Conservation (phyloP, 1,140 invertebrate species). For the Monochamus saltuarius region DNA sequence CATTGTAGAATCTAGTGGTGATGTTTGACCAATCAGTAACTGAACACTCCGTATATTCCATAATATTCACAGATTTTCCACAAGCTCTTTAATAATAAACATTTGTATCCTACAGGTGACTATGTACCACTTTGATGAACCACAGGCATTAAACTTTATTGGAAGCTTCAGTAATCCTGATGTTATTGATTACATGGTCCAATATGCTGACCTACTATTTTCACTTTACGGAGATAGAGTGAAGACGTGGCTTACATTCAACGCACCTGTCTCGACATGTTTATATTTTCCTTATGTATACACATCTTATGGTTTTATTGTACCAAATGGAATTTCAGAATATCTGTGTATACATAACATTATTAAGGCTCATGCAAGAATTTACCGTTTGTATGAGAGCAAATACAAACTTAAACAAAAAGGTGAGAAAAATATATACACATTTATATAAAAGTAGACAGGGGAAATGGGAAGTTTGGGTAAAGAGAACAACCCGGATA, state of each 20-base stretch:
- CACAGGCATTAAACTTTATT: slow-evolving; percentile 41
- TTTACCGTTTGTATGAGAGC: slow-evolving; percentile 50
- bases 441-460: too few relatives aligned
- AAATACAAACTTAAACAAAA: slow-evolving; percentile 27
- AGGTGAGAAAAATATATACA: slow-evolving; percentile 12
- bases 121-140: slow-evolving; percentile 44
- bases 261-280: neutral
- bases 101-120: slow-evolving; percentile 53
- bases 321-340: slow-evolving; percentile 3
- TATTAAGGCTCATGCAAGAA: slow-evolving; percentile 49
- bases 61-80: too few relatives aligned
- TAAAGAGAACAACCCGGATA: too few relatives aligned
- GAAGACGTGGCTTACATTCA: slow-evolving; percentile 30
- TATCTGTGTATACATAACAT: slow-evolving; percentile 4
- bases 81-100: too few relatives aligned
- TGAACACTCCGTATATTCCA: too few relatives aligned
- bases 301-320: neutral
- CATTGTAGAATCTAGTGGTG: too few relatives aligned
- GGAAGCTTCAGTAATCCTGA: slow-evolving; percentile 46
- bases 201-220: slow-evolving; percentile 47
- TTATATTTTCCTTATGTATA: neutral
- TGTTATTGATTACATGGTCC: slow-evolving; percentile 22
- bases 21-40: too few relatives aligned
- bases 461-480: too few relatives aligned
- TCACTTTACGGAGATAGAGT: slow-evolving; percentile 31